Evolutionary conservation across 2,113 vertebrate genomes (phyloP).

Genomic region (Phrynocephalus versicolor): DNA sequence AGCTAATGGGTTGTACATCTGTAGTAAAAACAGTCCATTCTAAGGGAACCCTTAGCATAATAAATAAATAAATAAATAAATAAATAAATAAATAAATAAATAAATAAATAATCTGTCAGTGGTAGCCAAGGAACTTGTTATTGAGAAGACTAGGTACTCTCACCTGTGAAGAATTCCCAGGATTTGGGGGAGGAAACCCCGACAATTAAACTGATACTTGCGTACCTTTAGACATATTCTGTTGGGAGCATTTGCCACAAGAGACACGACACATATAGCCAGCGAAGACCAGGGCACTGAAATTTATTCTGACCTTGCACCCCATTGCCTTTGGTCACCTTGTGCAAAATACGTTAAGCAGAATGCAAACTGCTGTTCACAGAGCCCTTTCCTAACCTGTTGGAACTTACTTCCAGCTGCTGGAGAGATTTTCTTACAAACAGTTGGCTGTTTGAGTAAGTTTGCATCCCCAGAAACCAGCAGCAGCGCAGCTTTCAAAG

Average conservation of each 20-base stretch:
- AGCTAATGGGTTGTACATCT: not conserved
- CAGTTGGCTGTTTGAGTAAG: constrained; percentile 59
- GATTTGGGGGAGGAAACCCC: too few relatives aligned
- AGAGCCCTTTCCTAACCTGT: constrained; percentile 50
- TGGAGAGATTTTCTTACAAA: constrained; percentile 62
- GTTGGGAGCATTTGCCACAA: not conserved
- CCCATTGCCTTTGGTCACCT: constrained; percentile 13
- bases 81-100: too few relatives aligned
- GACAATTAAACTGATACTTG: not conserved
- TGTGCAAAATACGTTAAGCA: not conserved
- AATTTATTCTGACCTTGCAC: constrained; percentile 30
- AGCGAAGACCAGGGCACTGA: not conserved
- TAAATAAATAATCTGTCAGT: not conserved
- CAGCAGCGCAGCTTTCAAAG: constrained; percentile 52
- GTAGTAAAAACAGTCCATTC: not conserved
- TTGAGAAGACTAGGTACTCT: not conserved
- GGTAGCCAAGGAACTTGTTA: not conserved
- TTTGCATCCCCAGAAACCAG: constrained; percentile 38
- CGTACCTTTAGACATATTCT: not conserved
- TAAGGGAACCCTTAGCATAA: not conserved
- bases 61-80: too few relatives aligned
- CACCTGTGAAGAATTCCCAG: not conserved
- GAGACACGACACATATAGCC: fast-evolving
- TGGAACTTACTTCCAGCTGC: constrained; percentile 62
- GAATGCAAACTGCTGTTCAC: constrained; percentile 24